These are phyloP conservation scores for Cataglyphis altisquamis DNA, from an alignment of 2,888 invertebrate species.

Conservation along the genomic window DNA sequence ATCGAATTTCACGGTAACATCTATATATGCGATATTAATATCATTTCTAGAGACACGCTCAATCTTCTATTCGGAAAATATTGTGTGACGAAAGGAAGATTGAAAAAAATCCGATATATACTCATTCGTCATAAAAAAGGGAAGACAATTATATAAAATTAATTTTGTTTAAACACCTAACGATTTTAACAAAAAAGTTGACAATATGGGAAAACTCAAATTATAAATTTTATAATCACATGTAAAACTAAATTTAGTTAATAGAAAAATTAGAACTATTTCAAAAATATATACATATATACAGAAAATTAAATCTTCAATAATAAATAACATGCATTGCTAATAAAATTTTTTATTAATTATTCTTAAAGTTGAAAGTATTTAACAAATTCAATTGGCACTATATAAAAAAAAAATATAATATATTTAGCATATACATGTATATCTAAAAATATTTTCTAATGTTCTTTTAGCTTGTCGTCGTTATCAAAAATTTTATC, in stretches of 20 bases:
- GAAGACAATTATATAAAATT: neutral
- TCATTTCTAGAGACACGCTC: conserved; percentile 35
- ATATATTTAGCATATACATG: no score
- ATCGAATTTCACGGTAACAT: conserved; percentile 69
- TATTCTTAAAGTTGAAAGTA: neutral
- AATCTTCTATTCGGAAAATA: conserved; percentile 31
- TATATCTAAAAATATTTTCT: no score
- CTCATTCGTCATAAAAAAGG: neutral
- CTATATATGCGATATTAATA: conserved; percentile 53
- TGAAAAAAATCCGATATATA: neutral
- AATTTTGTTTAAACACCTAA: neutral
- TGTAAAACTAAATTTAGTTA: neutral
- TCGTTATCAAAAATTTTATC: neutral
- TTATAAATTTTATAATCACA: neutral
- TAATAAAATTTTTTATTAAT: neutral
- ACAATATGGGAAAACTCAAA: neutral
- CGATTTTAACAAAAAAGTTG: neutral
- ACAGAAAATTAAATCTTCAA: neutral
- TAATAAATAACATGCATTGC: neutral
- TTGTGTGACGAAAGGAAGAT: neutral
- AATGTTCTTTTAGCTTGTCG: no score
- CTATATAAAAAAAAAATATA: no score
- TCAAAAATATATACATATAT: neutral
- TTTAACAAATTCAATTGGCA: neutral
- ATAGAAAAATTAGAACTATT: neutral